Conservation (phyloP, 1,140 invertebrate species). For the Orchesella cincta region DNA sequence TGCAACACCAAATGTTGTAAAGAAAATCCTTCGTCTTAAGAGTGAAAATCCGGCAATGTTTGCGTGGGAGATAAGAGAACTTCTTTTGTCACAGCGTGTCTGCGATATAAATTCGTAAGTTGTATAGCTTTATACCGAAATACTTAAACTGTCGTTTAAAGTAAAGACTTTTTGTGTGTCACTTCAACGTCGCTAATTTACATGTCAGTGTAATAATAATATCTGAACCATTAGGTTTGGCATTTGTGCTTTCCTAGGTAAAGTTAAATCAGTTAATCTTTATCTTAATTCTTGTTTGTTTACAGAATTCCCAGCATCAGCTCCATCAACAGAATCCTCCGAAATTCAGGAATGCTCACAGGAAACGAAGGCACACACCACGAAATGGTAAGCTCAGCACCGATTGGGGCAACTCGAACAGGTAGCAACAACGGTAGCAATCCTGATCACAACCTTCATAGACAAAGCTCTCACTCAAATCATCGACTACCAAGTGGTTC, state of each 20-base stretch:
- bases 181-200: background rate
- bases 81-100: constrained; percentile 77
- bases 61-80: constrained; percentile 88
- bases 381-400: too few relatives aligned
- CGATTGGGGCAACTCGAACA: constrained; percentile 20
- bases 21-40: constrained; percentile 85
- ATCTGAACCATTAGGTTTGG: background rate
- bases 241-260: background rate
- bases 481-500: too few relatives aligned
- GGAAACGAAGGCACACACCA: background rate
- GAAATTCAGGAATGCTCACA: constrained; percentile 74
- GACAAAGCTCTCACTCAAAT: too few relatives aligned
- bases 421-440: background rate
- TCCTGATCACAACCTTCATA: background rate
- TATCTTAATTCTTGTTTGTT: constrained; percentile 25
- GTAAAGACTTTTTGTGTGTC: background rate
- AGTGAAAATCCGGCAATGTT: constrained; percentile 91
- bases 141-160: background rate
- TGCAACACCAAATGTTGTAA: constrained; percentile 86
- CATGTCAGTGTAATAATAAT: constrained; percentile 15
- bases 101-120: constrained; percentile 64
- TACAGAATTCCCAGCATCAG: constrained; percentile 81
- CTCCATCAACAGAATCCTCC: constrained; percentile 89
- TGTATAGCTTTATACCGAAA: background rate
- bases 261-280: too few relatives aligned